Evolutionary conservation across 1,140 invertebrate species (phyloP), one percentile per base, ranked within the genome.

Genomic region (Drosophila nigromelanica): DNA sequence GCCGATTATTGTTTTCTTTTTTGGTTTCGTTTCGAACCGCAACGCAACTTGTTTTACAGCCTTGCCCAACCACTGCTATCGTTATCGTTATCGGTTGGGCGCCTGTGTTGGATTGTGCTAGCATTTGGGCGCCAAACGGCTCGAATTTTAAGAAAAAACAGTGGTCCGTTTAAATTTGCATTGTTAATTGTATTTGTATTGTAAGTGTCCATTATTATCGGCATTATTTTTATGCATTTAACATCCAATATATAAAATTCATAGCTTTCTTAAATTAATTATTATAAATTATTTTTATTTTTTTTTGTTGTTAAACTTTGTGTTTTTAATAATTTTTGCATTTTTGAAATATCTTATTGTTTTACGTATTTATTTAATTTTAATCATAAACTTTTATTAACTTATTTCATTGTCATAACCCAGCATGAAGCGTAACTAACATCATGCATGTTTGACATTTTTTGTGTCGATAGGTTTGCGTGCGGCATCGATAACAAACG

Each of bases 81-180:
- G 40, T 35, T 55, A 54, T 45, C 61, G 37, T 24, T 55, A 54
- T 45, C 61, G 37, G 51, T 35, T 15, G 33, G 33, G 33, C 33
- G 8, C 7, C 33, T 10, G 33, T 8, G 8, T 3, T 27, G n/a
- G 4, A 6, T 7, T 39, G 11, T 1, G 18, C 6, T 1, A 1
- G 27, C 27, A 5, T 27, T 27, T 27, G 5, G 5, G 12, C 42
- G 43, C 30, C 10, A n/a, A 60, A 5, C 15, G 15, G 4, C 24
- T 47, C 3, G 12, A 11, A 37, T 18, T 52, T 15, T 4, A 35
- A n/a, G 2, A 24, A 24, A 11, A 5, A 1, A 33, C 33, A 0
- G 27, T 27, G n/a, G n/a, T 27, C 27, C 27, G 5, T 27, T 27
- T 3, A 27, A 27, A 27, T 27, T 27, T 27, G 27, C 5, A 35